Conservation (phyloP, 2,888 invertebrate species). For the Drosophila histrio region DNA sequence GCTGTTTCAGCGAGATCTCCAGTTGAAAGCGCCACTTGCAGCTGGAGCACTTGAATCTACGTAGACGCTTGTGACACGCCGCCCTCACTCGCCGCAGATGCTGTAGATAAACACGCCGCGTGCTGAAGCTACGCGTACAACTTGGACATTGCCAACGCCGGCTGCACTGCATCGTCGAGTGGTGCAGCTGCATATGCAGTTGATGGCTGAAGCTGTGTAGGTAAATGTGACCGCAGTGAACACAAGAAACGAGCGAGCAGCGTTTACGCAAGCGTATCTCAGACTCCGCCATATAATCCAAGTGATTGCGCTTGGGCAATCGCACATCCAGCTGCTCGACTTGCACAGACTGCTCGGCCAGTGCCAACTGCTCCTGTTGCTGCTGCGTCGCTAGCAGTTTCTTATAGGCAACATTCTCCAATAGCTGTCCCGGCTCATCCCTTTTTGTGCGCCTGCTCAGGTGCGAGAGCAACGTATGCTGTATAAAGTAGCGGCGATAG, state of each 20-base stretch:
- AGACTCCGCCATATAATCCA: background rate
- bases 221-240: slow-evolving; percentile 21
- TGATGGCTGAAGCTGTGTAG: slow-evolving; percentile 37
- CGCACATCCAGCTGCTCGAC: slow-evolving; percentile 12
- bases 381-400: slow-evolving; percentile 1
- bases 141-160: slow-evolving; percentile 12
- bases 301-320: background rate
- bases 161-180: background rate
- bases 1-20: background rate
- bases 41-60: slow-evolving; percentile 22
- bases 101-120: background rate
- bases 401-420: slow-evolving; percentile 19
- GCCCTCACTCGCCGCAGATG: slow-evolving; percentile 7
- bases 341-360: too few species aligned
- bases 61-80: background rate
- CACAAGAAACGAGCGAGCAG: background rate
- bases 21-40: slow-evolving; percentile 37
- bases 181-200: slow-evolving; percentile 24
- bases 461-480: slow-evolving; percentile 36
- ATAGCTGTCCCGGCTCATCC: background rate
- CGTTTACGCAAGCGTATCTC: background rate
- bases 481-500: slow-evolving; percentile 41
- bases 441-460: slow-evolving; percentile 6
- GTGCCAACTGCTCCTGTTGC: background rate
- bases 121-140: slow-evolving; percentile 25